Evolutionary conservation across 2,797 vertebrate species (phyloP).

Genomic region (Sarcoramphus papa): DNA sequence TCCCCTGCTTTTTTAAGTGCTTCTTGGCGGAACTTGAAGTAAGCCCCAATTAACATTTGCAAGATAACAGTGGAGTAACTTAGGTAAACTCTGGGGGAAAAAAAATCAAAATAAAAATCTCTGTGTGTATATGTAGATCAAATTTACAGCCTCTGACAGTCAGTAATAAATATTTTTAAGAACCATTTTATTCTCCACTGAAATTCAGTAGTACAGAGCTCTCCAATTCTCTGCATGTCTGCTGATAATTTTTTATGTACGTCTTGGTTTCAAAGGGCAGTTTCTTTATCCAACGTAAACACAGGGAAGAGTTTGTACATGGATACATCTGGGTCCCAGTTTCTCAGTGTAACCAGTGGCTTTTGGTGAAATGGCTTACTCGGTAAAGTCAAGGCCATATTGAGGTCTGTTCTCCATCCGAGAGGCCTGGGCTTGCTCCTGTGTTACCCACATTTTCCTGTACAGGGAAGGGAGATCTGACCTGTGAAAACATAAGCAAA

Average conservation of each 20-base stretch:
- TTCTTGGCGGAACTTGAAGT: not conserved
- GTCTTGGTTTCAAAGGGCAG: not conserved
- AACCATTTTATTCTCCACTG: not conserved
- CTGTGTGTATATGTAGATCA: not conserved
- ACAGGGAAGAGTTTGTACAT: not conserved
- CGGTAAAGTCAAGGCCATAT: not conserved
- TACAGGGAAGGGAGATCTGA: not conserved
- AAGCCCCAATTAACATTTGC: not conserved
- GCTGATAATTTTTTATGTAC: not conserved
- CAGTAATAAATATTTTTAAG: slow-evolving; percentile 22
- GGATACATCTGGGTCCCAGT: not conserved
- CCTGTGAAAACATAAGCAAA: not conserved
- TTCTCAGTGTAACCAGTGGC: not conserved
- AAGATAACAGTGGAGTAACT: not conserved
- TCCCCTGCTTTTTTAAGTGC: not conserved
- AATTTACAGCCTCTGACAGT: not conserved
- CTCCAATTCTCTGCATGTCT: not conserved
- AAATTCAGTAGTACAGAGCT: not conserved
- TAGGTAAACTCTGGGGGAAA: not conserved
- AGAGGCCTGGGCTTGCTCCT: not conserved
- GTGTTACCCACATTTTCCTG: not conserved
- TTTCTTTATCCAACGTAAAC: not conserved
- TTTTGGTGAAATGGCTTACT: not conserved
- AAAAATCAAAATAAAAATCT: not conserved
- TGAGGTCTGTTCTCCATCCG: not conserved